Conservation (phyloP, 1,140 invertebrate genomes). For the Penaeus indicus region DNA sequence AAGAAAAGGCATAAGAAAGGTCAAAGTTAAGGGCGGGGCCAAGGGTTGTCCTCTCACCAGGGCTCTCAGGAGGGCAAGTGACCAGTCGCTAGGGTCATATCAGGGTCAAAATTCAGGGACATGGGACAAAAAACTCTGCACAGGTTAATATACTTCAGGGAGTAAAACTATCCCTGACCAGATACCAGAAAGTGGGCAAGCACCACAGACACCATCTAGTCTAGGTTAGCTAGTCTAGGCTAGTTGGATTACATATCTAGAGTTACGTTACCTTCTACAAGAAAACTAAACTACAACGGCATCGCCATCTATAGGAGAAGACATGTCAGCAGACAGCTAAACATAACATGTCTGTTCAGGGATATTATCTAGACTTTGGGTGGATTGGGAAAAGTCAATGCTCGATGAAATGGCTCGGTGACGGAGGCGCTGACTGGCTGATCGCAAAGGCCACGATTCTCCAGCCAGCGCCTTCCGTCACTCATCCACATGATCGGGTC, state of each 20-base stretch:
- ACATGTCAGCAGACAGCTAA: constrained; percentile 58
- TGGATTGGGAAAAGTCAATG: background rate
- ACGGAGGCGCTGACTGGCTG: background rate
- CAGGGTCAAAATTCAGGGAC: constrained; percentile 55
- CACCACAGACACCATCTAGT: constrained; percentile 62
- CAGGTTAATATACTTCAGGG: constrained; percentile 51
- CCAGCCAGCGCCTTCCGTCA: too few species aligned
- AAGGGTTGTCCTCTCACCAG: constrained; percentile 61
- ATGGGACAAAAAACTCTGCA: constrained; percentile 60
- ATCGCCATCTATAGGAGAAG: constrained; percentile 58
- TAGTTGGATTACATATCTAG: constrained; percentile 52
- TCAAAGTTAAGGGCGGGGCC: constrained; percentile 36
- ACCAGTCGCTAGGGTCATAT: constrained; percentile 61
- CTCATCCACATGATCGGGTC: too few species aligned
- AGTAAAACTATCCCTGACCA: constrained; percentile 49
- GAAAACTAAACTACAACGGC: constrained; percentile 52
- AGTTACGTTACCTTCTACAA: constrained; percentile 59
- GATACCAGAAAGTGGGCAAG: constrained; percentile 56
- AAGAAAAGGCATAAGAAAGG: constrained; percentile 37
- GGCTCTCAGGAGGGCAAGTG: constrained; percentile 57
- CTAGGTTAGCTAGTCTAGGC: constrained; percentile 62
- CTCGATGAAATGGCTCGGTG: background rate
- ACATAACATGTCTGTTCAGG: constrained; percentile 61
- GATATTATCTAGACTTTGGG: constrained; percentile 34
- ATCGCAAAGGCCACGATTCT: too few species aligned